phyloP scores from a whole-genome alignment of 1,140 invertebrate species.

The Drosophila fuyamai region DNA sequence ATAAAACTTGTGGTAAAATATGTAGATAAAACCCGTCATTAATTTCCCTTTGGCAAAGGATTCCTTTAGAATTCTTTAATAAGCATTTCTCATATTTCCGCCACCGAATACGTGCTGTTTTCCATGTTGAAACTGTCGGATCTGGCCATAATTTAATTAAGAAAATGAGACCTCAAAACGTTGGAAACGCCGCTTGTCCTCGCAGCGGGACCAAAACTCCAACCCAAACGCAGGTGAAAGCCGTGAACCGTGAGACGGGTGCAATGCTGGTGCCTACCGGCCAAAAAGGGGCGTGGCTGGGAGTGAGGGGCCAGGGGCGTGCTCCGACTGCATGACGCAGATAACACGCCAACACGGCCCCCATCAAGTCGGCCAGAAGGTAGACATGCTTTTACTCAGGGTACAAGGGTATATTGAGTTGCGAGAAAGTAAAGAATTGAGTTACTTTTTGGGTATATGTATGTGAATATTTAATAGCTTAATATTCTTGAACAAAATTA shows the following conservation, averaged over 20 bases:
- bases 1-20: not conserved
- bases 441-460: too few species aligned
- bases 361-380: slow-evolving; percentile 26
- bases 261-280: slow-evolving; percentile 36
- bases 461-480: too few species aligned
- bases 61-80: slow-evolving; percentile 2
- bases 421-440: not conserved
- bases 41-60: too few species aligned
- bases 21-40: too few species aligned
- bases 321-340: slow-evolving; percentile 62
- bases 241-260: slow-evolving; percentile 41
- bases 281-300: slow-evolving; percentile 9
- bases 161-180: slow-evolving; percentile 81
- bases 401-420: not conserved
- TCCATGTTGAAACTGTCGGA: slow-evolving; percentile 46
- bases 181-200: slow-evolving; percentile 46
- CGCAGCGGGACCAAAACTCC: slow-evolving; percentile 11
- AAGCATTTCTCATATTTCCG: slow-evolving; percentile 18
- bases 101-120: slow-evolving; percentile 18
- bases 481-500: too few species aligned
- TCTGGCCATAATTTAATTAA: slow-evolving; percentile 80
- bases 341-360: slow-evolving; percentile 56
- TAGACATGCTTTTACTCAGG: slow-evolving; percentile 14
- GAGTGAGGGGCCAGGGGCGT: slow-evolving; percentile 16
- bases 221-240: slow-evolving; percentile 21